These are phyloP conservation scores for Lethrus apterus DNA, from an alignment of 1,140 invertebrate species.

Conservation along the genomic window DNA sequence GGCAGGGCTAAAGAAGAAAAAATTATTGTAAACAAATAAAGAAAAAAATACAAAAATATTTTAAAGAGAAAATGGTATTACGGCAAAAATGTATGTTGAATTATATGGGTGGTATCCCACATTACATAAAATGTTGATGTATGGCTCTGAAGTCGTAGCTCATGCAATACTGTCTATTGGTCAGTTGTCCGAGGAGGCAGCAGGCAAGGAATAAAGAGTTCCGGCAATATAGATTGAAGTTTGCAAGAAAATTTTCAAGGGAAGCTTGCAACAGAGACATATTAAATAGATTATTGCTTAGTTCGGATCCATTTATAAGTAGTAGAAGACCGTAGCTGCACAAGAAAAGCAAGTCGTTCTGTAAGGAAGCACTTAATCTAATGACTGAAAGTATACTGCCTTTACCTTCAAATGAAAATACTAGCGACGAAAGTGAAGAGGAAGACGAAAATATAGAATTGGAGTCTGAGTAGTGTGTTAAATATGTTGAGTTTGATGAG, in stretches of 20 bases:
- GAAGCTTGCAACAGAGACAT: conserved; percentile 7
- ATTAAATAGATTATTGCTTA: conserved; percentile 3
- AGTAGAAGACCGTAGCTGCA: neutral
- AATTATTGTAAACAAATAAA: conserved; percentile 25
- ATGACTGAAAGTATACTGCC: no score
- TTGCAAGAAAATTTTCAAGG: conserved; percentile 4
- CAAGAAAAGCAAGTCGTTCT: neutral
- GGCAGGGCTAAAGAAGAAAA: conserved; percentile 22
- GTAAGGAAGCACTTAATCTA: no score
- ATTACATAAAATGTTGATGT: conserved; percentile 37
- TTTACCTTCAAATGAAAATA: no score
- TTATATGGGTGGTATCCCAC: conserved; percentile 34
- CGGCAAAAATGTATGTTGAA: conserved; percentile 27
- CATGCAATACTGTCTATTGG: conserved; percentile 29
- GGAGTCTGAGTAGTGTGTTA: no score
- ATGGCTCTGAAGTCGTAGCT: conserved; percentile 26
- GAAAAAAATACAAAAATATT: conserved; percentile 33
- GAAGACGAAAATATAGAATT: no score
- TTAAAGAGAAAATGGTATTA: conserved; percentile 28
- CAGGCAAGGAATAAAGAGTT: conserved; percentile 5
- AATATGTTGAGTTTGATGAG: no score
- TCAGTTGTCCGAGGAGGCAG: conserved; percentile 9
- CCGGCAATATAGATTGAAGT: conserved; percentile 1
- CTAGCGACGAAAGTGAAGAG: no score
- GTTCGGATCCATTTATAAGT: neutral